Conservation (phyloP, 2,797 vertebrate species). For the Pantherophis alleghaniensis region DNA sequence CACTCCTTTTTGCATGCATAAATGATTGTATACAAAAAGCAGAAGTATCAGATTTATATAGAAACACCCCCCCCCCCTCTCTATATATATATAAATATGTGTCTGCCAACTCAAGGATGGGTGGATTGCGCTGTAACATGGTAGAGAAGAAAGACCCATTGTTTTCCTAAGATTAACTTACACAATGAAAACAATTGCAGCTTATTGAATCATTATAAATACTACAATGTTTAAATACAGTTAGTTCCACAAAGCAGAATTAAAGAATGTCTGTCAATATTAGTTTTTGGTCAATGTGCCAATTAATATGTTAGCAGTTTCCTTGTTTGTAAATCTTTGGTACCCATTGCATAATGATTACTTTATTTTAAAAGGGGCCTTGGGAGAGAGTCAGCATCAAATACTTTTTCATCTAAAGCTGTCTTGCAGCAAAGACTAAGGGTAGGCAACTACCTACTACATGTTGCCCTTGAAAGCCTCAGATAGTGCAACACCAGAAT, state of each 20-base stretch:
- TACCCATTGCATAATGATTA: background rate
- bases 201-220: background rate
- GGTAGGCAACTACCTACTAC: background rate
- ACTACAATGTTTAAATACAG: background rate
- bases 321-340: background rate
- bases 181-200: background rate
- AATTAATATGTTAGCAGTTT: background rate
- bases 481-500: background rate
- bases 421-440: background rate
- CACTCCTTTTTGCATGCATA: background rate
- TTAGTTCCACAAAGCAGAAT: background rate
- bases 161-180: background rate
- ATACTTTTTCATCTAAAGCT: background rate
- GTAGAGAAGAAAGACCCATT: background rate
- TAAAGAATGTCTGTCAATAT: background rate
- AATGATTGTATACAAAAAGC: background rate
- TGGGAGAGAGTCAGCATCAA: background rate
- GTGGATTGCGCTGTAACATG: background rate
- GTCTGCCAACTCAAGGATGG: background rate
- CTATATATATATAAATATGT: background rate
- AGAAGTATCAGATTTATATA: background rate
- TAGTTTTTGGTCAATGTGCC: background rate
- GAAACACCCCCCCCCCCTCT: background rate
- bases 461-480: background rate
- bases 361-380: background rate